phyloP scores from a whole-genome alignment of 1,140 invertebrate species.

The Nebria ingens region DNA sequence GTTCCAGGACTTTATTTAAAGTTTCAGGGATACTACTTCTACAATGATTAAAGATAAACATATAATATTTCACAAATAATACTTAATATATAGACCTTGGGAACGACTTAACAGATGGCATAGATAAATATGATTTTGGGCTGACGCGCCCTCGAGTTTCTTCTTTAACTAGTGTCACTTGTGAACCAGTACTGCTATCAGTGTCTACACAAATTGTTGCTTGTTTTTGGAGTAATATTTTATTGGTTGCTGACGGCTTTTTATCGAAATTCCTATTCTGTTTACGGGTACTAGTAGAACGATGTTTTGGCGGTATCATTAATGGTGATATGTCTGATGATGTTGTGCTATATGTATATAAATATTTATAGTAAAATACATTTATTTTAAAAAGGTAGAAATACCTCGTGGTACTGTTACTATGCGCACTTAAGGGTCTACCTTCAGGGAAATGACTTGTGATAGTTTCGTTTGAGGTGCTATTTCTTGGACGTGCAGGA shows the following conservation, averaged over 20 bases:
- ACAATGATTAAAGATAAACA: too few species aligned
- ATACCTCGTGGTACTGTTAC: constrained; percentile 14
- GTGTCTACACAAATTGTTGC: constrained; percentile 20
- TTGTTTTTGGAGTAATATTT: constrained; percentile 18
- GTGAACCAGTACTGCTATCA: constrained; percentile 24
- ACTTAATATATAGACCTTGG: constrained; percentile 43
- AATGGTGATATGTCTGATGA: constrained; percentile 31
- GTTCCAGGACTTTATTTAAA: constrained; percentile 63
- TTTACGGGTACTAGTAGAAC: constrained; percentile 19
- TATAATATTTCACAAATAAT: background rate
- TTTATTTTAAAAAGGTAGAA: background rate
- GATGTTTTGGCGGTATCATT: constrained; percentile 25
- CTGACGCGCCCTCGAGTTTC: constrained; percentile 37
- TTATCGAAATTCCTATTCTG: constrained; percentile 23
- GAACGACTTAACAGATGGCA: constrained; percentile 70
- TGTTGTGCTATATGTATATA: constrained; percentile 19
- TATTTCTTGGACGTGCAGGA: constrained; percentile 26
- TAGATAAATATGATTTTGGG: constrained; percentile 64
- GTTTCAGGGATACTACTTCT: constrained; percentile 60
- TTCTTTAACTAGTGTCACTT: constrained; percentile 19
- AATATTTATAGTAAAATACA: constrained; percentile 8
- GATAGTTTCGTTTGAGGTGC: constrained; percentile 22
- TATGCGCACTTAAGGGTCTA: constrained; percentile 20
- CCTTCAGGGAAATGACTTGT: constrained; percentile 16
- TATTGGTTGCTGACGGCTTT: constrained; percentile 26